Evolutionary conservation across 2,113 vertebrate species (phyloP).

Genomic region (Odontophorus gujanensis): DNA sequence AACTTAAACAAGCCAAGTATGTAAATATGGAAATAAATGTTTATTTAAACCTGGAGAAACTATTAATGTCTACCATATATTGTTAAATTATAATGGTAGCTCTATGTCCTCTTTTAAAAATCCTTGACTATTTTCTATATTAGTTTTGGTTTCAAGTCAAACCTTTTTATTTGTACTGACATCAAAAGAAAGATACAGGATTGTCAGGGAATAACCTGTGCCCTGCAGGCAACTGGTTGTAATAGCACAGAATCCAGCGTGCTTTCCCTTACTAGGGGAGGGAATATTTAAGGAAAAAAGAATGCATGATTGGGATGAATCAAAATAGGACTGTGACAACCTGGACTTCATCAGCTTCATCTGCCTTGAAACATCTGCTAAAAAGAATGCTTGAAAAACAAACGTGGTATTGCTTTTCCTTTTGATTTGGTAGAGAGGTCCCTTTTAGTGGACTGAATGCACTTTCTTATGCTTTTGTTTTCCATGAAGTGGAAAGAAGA

Average conservation of each 20-base stretch:
- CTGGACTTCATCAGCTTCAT: background rate
- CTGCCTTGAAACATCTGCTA: background rate
- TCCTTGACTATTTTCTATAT: background rate
- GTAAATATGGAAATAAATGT: background rate
- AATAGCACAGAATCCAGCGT: background rate
- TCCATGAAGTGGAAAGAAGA: background rate
- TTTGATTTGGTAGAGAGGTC: background rate
- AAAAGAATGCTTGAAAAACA: background rate
- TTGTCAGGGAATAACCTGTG: background rate
- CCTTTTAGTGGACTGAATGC: background rate
- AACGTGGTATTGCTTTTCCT: background rate
- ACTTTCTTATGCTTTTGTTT: background rate
- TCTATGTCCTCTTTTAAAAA: background rate
- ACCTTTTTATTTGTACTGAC: background rate
- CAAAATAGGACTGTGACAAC: background rate
- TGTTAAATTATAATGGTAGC: background rate
- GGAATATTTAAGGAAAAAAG: background rate
- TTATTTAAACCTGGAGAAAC: background rate
- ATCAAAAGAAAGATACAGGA: too few relatives aligned
- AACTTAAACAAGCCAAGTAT: conserved; percentile 90
- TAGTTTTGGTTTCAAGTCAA: background rate
- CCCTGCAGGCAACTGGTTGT: background rate
- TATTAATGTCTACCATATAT: background rate
- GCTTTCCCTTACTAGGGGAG: background rate
- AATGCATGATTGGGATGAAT: background rate